These are phyloP conservation scores for Recurvirostra avosetta DNA, from an alignment of 2,113 vertebrate genomes.

Conservation along the genomic window DNA sequence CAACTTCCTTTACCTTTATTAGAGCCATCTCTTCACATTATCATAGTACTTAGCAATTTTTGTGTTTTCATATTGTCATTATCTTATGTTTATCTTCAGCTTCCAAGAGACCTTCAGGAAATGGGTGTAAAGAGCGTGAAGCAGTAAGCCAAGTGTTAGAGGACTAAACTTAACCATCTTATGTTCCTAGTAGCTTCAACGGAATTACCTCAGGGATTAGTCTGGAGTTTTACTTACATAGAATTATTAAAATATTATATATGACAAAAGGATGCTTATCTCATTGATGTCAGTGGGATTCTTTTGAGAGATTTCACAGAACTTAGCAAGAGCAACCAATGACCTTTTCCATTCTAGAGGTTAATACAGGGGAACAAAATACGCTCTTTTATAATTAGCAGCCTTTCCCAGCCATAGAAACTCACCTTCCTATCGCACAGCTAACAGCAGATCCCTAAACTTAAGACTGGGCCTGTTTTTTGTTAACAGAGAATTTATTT, in stretches of 20 bases:
- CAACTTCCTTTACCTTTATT: background rate
- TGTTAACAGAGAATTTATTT: slow-evolving; percentile 53
- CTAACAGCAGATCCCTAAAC: background rate
- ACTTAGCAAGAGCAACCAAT: background rate
- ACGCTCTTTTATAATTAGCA: background rate
- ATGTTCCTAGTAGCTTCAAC: background rate
- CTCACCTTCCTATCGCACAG: background rate
- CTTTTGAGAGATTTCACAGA: background rate
- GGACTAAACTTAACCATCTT: background rate
- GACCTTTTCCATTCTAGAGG: background rate
- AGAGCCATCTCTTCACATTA: background rate
- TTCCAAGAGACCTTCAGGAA: background rate
- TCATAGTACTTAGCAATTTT: background rate
- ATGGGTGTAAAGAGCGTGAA: background rate
- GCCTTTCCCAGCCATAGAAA: background rate
- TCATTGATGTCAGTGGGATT: background rate
- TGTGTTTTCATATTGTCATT: background rate
- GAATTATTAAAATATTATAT: background rate
- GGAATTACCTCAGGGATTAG: background rate
- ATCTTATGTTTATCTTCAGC: background rate
- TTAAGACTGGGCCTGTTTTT: slow-evolving; percentile 24
- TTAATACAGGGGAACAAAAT: background rate
- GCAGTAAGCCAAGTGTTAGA: background rate
- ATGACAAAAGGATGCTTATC: fast-evolving
- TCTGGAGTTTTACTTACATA: background rate